These are phyloP conservation scores for Blennius ocellaris DNA, from an alignment of 2,113 vertebrate genomes.

Conservation along the genomic window DNA sequence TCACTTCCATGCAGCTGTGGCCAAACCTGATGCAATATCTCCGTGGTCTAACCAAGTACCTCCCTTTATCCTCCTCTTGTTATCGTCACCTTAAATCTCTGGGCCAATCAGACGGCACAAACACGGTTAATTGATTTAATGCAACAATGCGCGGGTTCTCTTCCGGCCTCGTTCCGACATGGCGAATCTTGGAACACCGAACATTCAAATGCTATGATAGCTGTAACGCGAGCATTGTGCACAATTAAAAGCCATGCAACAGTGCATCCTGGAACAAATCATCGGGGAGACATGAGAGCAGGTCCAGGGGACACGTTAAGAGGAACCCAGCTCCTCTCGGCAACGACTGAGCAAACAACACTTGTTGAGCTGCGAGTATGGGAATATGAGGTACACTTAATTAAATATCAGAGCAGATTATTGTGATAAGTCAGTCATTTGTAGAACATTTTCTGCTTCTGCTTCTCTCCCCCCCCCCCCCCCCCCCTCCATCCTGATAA, in stretches of 20 bases:
- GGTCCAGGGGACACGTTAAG: not conserved
- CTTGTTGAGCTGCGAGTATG: not conserved
- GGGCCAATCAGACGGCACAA: no score
- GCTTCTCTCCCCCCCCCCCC: no score
- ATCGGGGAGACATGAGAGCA: not conserved
- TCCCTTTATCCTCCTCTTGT: no score
- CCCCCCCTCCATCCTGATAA: not conserved
- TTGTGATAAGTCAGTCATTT: constrained; percentile 3
- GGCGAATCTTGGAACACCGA: not conserved
- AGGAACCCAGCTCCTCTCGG: not conserved
- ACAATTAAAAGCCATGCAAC: not conserved
- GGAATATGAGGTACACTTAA: constrained; percentile 1
- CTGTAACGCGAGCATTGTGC: not conserved
- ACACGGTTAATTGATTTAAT: no score
- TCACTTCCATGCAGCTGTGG: no score
- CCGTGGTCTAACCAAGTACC: no score
- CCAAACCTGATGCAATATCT: no score
- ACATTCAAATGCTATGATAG: not conserved
- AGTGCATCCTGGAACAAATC: not conserved
- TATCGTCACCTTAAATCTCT: no score
- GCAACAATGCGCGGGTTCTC: no score
- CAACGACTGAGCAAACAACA: not conserved
- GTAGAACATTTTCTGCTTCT: not conserved
- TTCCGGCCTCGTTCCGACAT: no score
- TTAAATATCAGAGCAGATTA: constrained; percentile 14